Evolutionary conservation across 1,140 invertebrate species (phyloP).

Genomic region (Drosophila murphyi): DNA sequence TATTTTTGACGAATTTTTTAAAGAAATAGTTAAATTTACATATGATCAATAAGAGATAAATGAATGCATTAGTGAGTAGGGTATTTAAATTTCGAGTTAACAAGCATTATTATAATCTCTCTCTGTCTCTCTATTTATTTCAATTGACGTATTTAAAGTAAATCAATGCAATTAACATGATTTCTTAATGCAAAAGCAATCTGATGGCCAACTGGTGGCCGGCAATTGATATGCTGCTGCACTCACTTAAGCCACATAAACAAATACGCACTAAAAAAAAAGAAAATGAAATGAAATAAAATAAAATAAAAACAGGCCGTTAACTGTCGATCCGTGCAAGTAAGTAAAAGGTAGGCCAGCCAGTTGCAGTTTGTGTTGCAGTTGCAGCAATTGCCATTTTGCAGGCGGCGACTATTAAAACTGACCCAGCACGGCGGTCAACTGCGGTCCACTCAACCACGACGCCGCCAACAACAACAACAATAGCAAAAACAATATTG

Average conservation of each 20-base stretch:
- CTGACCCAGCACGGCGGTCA: constrained; percentile 76
- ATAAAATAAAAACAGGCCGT: constrained; percentile 60
- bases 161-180: constrained; percentile 69
- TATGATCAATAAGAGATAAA: no score
- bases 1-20: no score
- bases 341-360: constrained; percentile 68
- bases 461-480: constrained; percentile 47
- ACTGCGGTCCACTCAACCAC: constrained; percentile 62
- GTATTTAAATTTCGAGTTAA: no score
- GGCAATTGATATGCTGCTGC: constrained; percentile 53
- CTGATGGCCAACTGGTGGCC: constrained; percentile 75
- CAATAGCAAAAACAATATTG: constrained; percentile 41
- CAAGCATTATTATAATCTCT: no score
- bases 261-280: constrained; percentile 37
- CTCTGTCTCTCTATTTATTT: background rate
- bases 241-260: constrained; percentile 22
- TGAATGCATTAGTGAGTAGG: no score
- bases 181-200: constrained; percentile 75
- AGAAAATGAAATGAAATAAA: constrained; percentile 3
- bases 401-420: constrained; percentile 57
- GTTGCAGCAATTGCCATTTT: constrained; percentile 1
- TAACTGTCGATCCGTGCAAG: constrained; percentile 59
- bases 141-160: constrained; percentile 44
- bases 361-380: constrained; percentile 33
- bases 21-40: no score